Evolutionary conservation across 2,797 vertebrate species (phyloP).

Genomic region (Spea hammondii): DNA sequence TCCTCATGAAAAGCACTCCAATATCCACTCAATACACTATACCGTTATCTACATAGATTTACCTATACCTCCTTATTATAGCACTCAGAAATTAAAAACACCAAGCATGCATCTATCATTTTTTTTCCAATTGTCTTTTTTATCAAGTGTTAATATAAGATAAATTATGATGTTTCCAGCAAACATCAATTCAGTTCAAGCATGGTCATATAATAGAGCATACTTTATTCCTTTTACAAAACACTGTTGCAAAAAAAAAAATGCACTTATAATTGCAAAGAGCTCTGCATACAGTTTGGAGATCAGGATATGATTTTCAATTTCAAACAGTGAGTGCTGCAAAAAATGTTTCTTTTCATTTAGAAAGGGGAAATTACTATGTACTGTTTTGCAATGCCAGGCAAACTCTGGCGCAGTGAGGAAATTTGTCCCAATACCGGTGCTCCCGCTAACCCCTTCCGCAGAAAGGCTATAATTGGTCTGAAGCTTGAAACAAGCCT

Average conservation of each 20-base stretch:
- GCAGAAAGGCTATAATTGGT: slow-evolving; percentile 4
- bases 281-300: slow-evolving; percentile 6
- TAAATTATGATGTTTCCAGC: no score
- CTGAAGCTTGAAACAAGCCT: slow-evolving; percentile 26
- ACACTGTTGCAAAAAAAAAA: background rate
- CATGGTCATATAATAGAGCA: no score
- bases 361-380: slow-evolving; percentile 20
- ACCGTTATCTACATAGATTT: no score
- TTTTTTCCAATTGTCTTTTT: no score
- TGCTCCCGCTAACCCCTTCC: slow-evolving; percentile 30
- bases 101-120: no score
- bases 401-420: background rate
- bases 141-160: no score
- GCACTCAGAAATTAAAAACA: no score
- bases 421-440: slow-evolving; percentile 34
- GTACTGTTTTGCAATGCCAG: slow-evolving; percentile 23
- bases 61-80: no score
- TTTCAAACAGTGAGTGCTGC: background rate
- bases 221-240: no score
- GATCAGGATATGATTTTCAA: slow-evolving; percentile 1
- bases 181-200: no score
- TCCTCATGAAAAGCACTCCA: no score
- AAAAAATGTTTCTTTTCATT: slow-evolving; percentile 34
- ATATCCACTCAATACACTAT: no score
- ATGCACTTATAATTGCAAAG: background rate